Percentiles rank a stretch among this genome's conserved stretches.
Evolutionary conservation across 2,888 invertebrate species (phyloP).

Genomic region (Pseudeuparius sepicola): DNA sequence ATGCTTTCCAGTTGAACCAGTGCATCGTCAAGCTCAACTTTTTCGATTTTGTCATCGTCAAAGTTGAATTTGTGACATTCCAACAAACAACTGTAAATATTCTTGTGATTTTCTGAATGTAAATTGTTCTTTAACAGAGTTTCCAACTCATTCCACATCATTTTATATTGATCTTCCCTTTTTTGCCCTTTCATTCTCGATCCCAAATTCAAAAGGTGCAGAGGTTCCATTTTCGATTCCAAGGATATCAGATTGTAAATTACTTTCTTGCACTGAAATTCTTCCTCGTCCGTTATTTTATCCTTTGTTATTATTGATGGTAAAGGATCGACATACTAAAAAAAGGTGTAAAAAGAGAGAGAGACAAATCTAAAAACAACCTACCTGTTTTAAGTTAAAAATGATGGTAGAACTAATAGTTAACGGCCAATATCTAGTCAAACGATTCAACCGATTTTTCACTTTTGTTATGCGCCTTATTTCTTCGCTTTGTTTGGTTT

Average conservation of each 20-base stretch:
- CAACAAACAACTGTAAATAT: slow-evolving; percentile 67
- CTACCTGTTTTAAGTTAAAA: slow-evolving; percentile 68
- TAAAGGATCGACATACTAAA: slow-evolving; percentile 70
- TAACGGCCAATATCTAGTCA: slow-evolving; percentile 81
- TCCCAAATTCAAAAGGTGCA: slow-evolving; percentile 60
- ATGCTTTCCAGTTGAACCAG: slow-evolving; percentile 46
- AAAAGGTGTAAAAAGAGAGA: slow-evolving; percentile 16
- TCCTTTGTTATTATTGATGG: slow-evolving; percentile 73
- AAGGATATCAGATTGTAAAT: slow-evolving; percentile 70
- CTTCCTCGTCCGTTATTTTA: slow-evolving; percentile 73
- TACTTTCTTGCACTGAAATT: slow-evolving; percentile 75
- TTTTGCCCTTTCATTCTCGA: slow-evolving; percentile 48
- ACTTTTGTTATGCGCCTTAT: slow-evolving; percentile 53
- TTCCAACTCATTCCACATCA: slow-evolving; percentile 82
- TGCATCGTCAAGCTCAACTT: slow-evolving; percentile 53
- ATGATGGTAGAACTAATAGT: slow-evolving; percentile 82
- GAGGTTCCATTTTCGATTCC: slow-evolving; percentile 74
- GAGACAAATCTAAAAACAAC: slow-evolving; percentile 23
- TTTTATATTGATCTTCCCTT: slow-evolving; percentile 82
- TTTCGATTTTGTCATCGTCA: slow-evolving; percentile 48
- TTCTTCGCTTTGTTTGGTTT: slow-evolving; percentile 36
- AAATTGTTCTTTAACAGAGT: slow-evolving; percentile 68
- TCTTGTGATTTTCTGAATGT: slow-evolving; percentile 67
- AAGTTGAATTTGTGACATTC: slow-evolving; percentile 59
- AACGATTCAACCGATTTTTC: slow-evolving; percentile 59